A percentile compares a stretch with the other conserved stretches of the same genome.
phyloP scores from a whole-genome alignment of 2,797 vertebrate species.

The Pangasius macronema region DNA sequence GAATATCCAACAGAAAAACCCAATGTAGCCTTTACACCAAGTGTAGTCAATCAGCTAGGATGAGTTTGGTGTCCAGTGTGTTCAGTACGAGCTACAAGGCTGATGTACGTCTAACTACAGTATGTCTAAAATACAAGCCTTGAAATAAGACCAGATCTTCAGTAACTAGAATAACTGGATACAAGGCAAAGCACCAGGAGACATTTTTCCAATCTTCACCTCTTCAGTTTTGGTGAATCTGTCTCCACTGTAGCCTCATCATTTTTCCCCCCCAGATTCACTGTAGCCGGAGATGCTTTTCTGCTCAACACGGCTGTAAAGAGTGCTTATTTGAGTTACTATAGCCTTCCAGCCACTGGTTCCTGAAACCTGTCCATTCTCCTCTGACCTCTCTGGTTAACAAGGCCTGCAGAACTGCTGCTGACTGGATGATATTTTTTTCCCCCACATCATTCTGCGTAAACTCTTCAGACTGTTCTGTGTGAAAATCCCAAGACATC shows the following conservation, averaged over 20 bases:
- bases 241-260: background rate
- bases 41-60: background rate
- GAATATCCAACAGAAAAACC: slow-evolving; percentile 39
- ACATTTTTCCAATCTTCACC: background rate
- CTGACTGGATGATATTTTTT: background rate
- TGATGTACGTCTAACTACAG: too few species aligned
- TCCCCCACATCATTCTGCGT: background rate
- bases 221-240: background rate
- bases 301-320: background rate
- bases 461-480: background rate
- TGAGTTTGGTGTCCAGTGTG: background rate
- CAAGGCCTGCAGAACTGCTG: too few species aligned
- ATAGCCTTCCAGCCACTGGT: background rate
- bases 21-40: slow-evolving; percentile 9
- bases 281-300: background rate
- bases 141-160: too few species aligned
- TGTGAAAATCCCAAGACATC: background rate
- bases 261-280: background rate
- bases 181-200: background rate
- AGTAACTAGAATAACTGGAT: background rate
- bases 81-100: background rate
- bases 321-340: background rate
- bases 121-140: too few species aligned
- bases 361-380: background rate
- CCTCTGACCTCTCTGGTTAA: background rate